Base-by-base conservation (phyloP, 2,797 vertebrate species). In the Mus caroli region DNA sequence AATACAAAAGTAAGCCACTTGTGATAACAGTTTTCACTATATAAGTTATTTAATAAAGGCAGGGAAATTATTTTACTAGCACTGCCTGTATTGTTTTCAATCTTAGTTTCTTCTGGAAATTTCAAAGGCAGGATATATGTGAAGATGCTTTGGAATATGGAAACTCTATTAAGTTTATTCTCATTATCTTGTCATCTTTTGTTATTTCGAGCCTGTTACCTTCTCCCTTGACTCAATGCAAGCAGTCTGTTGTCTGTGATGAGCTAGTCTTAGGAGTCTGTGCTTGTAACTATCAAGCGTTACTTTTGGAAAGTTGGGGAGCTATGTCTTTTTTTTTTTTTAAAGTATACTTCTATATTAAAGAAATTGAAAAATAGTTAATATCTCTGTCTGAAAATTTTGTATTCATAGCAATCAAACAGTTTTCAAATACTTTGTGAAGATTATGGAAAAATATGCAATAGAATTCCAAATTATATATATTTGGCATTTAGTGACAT, bases 41-140 rank as follows among this genome's bases (percentile, higher is more conserved):
- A 9, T 10, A 9, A 1, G 52, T 56, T 83, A 58, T 31, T 93
- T 58, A 92, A 58, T 46, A 22, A 92, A 5, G 60, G 40, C 1
- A 15, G 20, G 13, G 15, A 50, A 34, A n/a, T 43, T 89, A 20
- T 24, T 77, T 78, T 0, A 34, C 14, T 46, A 67, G 0, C 17
- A 40, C 69, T 79, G 14, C 10, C 22, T 56, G 24, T 77, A 28
- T 95, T 20, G 24, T 52, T 80, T 83, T 91, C 50, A 91, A 28
- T 84, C 31, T 77, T 17, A 13, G 6, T 43, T 78, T 93, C 56
- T 95, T 92, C 19, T 85, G 52, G n/a, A 96, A 91, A 76, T 60
- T 80, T 91, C 31, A 69, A 91, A 95, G 26, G 50, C 12, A 86
- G 85, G 37, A 43, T 80, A 40, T n/a, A 26, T 31, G 60, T 43